Percentiles rank a stretch among this genome's conserved stretches.
phyloP scores from a whole-genome alignment of 2,113 vertebrate species.

The Centropus bengalensis region DNA sequence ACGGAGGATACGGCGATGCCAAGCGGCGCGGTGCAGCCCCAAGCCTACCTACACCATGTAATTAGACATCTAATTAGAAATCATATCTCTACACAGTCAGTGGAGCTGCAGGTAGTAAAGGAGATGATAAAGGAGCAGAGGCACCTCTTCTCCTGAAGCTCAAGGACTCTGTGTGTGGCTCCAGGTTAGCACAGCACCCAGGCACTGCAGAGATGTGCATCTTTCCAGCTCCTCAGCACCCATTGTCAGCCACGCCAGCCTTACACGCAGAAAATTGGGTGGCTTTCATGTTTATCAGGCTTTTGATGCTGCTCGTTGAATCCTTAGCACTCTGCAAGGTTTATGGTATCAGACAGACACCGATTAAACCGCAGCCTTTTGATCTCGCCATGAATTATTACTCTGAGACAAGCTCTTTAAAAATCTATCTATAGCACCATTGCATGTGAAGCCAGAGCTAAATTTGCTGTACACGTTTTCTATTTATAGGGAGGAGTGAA shows the following conservation, averaged over 20 bases:
- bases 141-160: not conserved
- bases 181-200: not conserved
- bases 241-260: not conserved
- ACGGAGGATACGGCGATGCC: not conserved
- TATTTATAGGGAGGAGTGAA: not conserved
- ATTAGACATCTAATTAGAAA: not conserved
- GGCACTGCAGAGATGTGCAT: not conserved
- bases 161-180: not conserved
- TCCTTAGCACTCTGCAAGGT: conserved; percentile 10
- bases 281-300: conserved; percentile 10
- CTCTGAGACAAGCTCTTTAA: conserved; percentile 50
- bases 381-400: conserved; percentile 57
- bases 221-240: not conserved
- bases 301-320: conserved; percentile 22
- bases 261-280: not conserved
- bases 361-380: conserved; percentile 36
- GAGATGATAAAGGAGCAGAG: not conserved
- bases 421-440: conserved; percentile 20
- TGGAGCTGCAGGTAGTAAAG: not conserved
- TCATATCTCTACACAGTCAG: not conserved
- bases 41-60: not conserved
- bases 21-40: not conserved
- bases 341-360: conserved; percentile 26
- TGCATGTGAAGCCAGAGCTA: not conserved
- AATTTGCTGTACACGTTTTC: not conserved